A percentile compares a stretch with the other conserved stretches of the same genome.
Evolutionary conservation across 2,888 invertebrate species (phyloP).

Genomic region (Tachina fera): DNA sequence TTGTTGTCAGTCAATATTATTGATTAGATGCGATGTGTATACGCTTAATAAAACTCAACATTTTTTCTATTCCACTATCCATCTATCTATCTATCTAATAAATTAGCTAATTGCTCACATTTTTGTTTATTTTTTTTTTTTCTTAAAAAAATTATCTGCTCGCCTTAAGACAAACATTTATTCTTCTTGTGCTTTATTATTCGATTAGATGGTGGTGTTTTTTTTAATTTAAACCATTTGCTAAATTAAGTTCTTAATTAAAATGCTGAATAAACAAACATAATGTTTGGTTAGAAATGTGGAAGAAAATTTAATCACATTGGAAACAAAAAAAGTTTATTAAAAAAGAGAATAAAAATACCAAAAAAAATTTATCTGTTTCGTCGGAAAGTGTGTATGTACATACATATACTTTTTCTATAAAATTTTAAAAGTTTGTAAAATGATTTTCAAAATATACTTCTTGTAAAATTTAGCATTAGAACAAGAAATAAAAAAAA

Average conservation of each 20-base stretch:
- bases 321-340: background rate
- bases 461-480: no score
- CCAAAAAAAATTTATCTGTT: no score
- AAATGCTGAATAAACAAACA: conserved; percentile 3
- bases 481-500: no score
- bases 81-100: background rate
- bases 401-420: background rate
- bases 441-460: no score
- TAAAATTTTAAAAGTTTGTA: no score
- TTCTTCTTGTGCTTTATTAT: conserved; percentile 18
- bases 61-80: background rate
- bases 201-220: conserved; percentile 14
- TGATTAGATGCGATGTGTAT: conserved; percentile 64
- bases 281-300: background rate
- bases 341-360: background rate
- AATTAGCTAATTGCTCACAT: background rate
- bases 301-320: background rate
- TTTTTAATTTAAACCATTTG: conserved; percentile 22
- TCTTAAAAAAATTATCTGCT: conserved; percentile 20
- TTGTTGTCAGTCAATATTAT: conserved; percentile 57
- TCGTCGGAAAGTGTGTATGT: background rate
- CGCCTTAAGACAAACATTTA: conserved; percentile 39
- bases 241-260: conserved; percentile 36
- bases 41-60: conserved; percentile 63
- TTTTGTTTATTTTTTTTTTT: conserved; percentile 9